Percentiles rank a stretch among this genome's conserved stretches.
phyloP scores from a whole-genome alignment of 1,140 invertebrate species.

The Hydropsyche tenuis region DNA sequence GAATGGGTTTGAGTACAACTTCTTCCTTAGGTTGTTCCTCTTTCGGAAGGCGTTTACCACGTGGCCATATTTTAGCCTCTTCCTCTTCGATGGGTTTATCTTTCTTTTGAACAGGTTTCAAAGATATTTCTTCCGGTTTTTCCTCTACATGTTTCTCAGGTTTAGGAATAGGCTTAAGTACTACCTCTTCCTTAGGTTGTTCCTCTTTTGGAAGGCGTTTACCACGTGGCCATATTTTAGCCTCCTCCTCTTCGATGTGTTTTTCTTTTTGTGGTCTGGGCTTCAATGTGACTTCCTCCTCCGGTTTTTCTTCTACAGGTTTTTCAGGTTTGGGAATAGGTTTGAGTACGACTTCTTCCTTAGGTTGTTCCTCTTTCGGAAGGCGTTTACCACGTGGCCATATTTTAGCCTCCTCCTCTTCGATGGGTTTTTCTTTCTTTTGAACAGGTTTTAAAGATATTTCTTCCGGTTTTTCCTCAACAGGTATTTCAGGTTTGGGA shows the following conservation, averaged over 20 bases:
- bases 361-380: slow-evolving; percentile 54
- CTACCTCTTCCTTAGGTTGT: slow-evolving; percentile 46
- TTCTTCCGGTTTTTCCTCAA: slow-evolving; percentile 51
- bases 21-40: slow-evolving; percentile 56
- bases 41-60: slow-evolving; percentile 53
- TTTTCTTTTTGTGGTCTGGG: slow-evolving; percentile 49
- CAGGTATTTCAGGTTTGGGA: slow-evolving; percentile 51
- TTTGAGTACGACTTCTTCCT: slow-evolving; percentile 52
- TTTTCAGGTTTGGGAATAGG: slow-evolving; percentile 49
- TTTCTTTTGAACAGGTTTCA: slow-evolving; percentile 60
- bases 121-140: slow-evolving; percentile 54
- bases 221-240: slow-evolving; percentile 56
- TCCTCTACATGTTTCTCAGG: slow-evolving; percentile 52
- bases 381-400: slow-evolving; percentile 58
- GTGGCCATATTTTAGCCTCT: slow-evolving; percentile 52
- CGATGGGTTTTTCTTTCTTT: slow-evolving; percentile 41
- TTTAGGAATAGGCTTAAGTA: slow-evolving; percentile 55
- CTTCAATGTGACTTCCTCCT: slow-evolving; percentile 54
- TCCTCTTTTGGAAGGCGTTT: slow-evolving; percentile 58
- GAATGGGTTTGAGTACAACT: slow-evolving; percentile 57
- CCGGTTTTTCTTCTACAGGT: slow-evolving; percentile 53
- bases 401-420: slow-evolving; percentile 55
- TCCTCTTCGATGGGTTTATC: slow-evolving; percentile 49
- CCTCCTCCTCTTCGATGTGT: slow-evolving; percentile 55
- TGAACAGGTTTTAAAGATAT: slow-evolving; percentile 30